Percentiles rank a stretch among this genome's conserved stretches.
These are phyloP conservation scores for Ctenodactylus gundi DNA, from an alignment of 2,113 vertebrate genomes.

Conservation along the genomic window DNA sequence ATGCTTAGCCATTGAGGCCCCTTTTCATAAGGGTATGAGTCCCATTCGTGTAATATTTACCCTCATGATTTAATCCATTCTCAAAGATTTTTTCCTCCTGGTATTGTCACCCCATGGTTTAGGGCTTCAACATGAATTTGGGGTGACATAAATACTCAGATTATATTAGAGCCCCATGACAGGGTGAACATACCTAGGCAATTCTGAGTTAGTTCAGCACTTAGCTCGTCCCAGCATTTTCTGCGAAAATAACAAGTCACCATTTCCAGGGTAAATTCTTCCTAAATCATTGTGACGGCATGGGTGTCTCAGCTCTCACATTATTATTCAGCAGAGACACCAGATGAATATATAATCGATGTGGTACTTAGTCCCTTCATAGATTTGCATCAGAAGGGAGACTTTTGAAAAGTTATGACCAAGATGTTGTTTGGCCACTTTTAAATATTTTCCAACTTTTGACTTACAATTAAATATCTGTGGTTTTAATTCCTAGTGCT, in stretches of 20 bases:
- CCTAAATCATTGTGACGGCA: not conserved
- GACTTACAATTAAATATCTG: constrained; percentile 43
- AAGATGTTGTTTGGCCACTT: constrained; percentile 39
- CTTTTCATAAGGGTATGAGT: no score
- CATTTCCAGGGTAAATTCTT: not conserved
- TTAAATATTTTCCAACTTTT: constrained; percentile 43
- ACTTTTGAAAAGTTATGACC: constrained; percentile 32
- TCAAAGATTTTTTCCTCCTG: not conserved
- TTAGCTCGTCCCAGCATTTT: not conserved
- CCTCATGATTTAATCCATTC: not conserved
- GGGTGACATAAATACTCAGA: not conserved
- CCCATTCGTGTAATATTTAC: not conserved
- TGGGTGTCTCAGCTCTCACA: not conserved
- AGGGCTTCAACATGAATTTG: not conserved
- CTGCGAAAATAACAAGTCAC: not conserved
- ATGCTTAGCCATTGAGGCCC: rapidly evolving
- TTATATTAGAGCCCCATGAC: not conserved
- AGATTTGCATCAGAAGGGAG: constrained; percentile 24
- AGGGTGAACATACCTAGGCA: not conserved
- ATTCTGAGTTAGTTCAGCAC: not conserved
- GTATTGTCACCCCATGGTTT: not conserved
- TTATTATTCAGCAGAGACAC: constrained; percentile 25
- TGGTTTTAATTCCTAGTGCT: not conserved
- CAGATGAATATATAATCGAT: not conserved
- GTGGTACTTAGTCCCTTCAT: not conserved